Conservation (phyloP, 2,797 vertebrate genomes). For the Hylomyscus alleni region DNA sequence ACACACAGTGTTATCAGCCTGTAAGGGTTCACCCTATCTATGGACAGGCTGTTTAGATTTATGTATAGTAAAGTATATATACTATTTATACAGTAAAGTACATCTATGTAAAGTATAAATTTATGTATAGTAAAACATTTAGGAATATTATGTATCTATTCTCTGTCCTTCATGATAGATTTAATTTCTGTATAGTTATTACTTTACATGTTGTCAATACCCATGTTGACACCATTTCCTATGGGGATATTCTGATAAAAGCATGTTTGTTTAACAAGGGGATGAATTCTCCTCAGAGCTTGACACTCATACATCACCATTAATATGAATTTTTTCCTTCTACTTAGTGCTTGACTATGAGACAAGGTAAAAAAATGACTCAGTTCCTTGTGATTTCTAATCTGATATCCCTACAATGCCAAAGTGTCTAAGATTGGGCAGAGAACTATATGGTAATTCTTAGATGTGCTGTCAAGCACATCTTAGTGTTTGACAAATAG, state of each 20-base stretch:
- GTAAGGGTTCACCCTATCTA: background rate
- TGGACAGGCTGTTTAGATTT: background rate
- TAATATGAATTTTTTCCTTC: background rate
- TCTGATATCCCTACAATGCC: background rate
- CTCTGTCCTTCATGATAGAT: background rate
- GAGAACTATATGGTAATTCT: background rate
- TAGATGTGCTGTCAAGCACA: constrained; percentile 1
- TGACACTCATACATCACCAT: constrained; percentile 5
- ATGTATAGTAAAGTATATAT: background rate
- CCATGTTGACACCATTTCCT: background rate
- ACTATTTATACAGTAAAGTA: no score
- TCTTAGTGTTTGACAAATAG: constrained; percentile 51
- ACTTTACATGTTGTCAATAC: background rate
- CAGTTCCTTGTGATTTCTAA: background rate
- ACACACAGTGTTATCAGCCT: background rate
- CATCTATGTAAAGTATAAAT: background rate
- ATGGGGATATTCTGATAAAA: background rate
- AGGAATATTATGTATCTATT: background rate
- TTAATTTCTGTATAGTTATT: background rate
- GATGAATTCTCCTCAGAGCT: constrained; percentile 15
- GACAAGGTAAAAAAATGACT: background rate
- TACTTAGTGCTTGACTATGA: constrained; percentile 14
- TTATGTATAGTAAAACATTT: background rate
- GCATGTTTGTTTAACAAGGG: constrained; percentile 12
- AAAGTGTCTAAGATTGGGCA: background rate